Conservation (phyloP, 1,140 invertebrate genomes). For the Medauroidea extradentata region DNA sequence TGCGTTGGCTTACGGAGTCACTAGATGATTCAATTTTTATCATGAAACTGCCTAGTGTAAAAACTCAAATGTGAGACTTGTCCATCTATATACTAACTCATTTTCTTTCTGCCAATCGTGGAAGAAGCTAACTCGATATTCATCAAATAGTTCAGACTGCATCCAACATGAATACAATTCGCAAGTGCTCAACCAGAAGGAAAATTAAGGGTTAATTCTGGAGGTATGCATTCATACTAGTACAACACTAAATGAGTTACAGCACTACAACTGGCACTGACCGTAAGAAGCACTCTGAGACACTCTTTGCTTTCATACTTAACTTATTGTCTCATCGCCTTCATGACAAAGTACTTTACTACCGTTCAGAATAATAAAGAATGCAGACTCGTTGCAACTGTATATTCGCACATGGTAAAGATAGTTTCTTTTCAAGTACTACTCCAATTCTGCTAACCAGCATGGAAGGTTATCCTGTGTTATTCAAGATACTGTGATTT, state of each 20-base stretch:
- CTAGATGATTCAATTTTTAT: constrained; percentile 37
- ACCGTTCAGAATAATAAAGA: constrained; percentile 34
- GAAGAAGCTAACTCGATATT: constrained; percentile 38
- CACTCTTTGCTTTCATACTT: constrained; percentile 14
- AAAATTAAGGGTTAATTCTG: constrained; percentile 25
- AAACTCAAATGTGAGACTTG: constrained; percentile 34
- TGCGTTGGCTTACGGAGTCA: constrained; percentile 40
- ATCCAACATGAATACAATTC: constrained; percentile 41
- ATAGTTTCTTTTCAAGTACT: background rate
- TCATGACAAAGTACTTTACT: constrained; percentile 31
- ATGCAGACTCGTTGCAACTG: constrained; percentile 41
- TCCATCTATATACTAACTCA: constrained; percentile 27
- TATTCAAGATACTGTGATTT: background rate
- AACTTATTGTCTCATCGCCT: constrained; percentile 29
- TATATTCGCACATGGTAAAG: constrained; percentile 25
- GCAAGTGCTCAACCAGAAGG: constrained; percentile 36
- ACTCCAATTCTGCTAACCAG: background rate
- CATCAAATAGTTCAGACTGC: constrained; percentile 38
- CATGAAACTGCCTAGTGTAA: constrained; percentile 36
- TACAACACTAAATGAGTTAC: background rate
- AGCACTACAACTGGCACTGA: background rate
- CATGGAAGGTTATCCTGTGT: background rate
- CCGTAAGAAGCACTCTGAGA: constrained; percentile 14
- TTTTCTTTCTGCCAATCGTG: constrained; percentile 25
- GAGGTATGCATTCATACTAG: constrained; percentile 1